Base-by-base conservation (phyloP, 2,888 invertebrate genomes). In the Melanotus villosus region DNA sequence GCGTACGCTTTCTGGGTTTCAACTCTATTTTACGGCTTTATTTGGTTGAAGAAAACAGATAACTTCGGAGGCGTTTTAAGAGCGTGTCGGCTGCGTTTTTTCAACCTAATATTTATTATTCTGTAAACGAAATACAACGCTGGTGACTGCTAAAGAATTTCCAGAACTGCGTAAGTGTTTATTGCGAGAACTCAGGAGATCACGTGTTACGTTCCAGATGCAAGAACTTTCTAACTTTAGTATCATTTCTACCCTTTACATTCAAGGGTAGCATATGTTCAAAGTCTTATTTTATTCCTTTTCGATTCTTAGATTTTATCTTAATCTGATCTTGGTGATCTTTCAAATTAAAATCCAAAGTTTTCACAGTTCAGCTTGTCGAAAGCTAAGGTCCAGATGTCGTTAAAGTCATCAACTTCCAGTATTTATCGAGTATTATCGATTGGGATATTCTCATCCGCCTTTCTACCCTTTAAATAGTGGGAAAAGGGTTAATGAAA, bases 401-500 rank as follows among this genome's bases (percentile, higher is more conserved):
- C n/a, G n/a, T n/a, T n/a, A 21, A 12, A 56, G 56, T 56, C 36
- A 21, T 19, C 56, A 36, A 23, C 16, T 12, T 47, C 23, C 47
- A 47, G 26, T 57, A 57, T 26, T 57, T 26, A 57, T 38, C 21
- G 41, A 16, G 18, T 12, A 43, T 59, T 59, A 47, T 59, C 45
- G 59, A 59, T 45, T 32, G 10, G 19, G 45, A 18, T 59, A 16
- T 50, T 52, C 47, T 62, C 50, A 26, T 26, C 38, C 26, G 38
- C 50, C 26, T 62, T 62, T 52, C 34, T 36, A 26, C 47, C 52
- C 62, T 62, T 62, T 50, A 62, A 62, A 62, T 50, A 52, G 52
- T 52, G 38, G 52, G 59, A 60, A 62, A 62, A 52, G 62, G 62
- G 62, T 62, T 62, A 62, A 62, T 62, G 62, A 52, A 62, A 62